Percentiles rank a stretch among this genome's conserved stretches.
Evolutionary conservation across 2,888 invertebrate genomes (phyloP).

Genomic region (Biston betularia): DNA sequence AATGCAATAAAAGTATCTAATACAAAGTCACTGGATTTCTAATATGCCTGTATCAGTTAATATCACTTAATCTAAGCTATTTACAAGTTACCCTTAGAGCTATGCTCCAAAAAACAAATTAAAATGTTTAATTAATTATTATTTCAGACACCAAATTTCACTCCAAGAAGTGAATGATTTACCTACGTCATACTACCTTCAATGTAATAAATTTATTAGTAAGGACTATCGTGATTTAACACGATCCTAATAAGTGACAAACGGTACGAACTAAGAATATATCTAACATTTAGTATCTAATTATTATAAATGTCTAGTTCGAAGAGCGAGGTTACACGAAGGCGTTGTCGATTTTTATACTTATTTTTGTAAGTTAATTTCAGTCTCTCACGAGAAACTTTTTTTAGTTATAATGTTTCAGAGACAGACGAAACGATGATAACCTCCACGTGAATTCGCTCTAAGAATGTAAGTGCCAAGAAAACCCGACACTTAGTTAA

Average conservation of each 20-base stretch:
- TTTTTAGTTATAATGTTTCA: too few species aligned
- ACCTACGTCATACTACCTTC: background rate
- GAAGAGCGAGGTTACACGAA: too few species aligned
- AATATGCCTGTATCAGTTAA: constrained; percentile 24
- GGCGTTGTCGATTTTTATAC: too few species aligned
- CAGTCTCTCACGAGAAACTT: too few species aligned
- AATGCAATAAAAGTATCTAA: constrained; percentile 31
- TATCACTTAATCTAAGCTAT: constrained; percentile 44
- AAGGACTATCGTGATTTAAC: background rate
- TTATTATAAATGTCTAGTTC: too few species aligned
- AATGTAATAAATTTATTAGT: background rate
- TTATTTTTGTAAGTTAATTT: too few species aligned
- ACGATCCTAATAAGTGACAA: background rate
- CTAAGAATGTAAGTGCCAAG: too few species aligned
- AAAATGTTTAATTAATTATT: constrained; percentile 3
- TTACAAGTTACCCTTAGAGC: constrained; percentile 59
- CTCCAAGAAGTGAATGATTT: background rate
- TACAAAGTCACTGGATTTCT: constrained; percentile 27
- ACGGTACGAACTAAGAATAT: background rate
- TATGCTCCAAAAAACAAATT: constrained; percentile 35
- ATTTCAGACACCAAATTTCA: constrained; percentile 8
- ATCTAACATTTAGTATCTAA: too few species aligned
- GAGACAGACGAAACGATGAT: too few species aligned
- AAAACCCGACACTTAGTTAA: too few species aligned
- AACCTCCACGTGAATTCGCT: too few species aligned